phyloP scores from a whole-genome alignment of 2,797 vertebrate species.

The Pogonophryne albipinna region DNA sequence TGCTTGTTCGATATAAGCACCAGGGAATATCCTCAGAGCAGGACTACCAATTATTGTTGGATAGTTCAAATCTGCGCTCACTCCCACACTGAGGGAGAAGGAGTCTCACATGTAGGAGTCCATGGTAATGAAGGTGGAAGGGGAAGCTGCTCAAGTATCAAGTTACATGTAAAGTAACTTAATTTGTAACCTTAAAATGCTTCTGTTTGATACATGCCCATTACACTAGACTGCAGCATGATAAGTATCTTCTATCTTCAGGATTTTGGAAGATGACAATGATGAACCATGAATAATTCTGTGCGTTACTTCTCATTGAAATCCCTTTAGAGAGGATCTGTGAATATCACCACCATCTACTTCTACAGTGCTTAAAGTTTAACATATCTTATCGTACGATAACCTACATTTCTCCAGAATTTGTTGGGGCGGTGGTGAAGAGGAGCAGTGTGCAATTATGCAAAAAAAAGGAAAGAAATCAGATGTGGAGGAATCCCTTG shows the following conservation, averaged over 20 bases:
- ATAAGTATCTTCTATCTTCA: slow-evolving; percentile 41
- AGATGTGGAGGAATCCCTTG: slow-evolving; percentile 16
- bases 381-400: slow-evolving; percentile 11
- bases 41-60: slow-evolving; percentile 68
- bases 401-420: slow-evolving; percentile 24
- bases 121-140: slow-evolving; percentile 44
- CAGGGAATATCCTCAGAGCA: slow-evolving; percentile 64
- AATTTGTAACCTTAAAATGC: background rate
- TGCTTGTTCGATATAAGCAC: slow-evolving; percentile 51
- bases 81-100: slow-evolving; percentile 2
- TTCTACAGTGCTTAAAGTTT: slow-evolving; percentile 12
- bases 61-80: slow-evolving; percentile 44
- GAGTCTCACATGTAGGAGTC: slow-evolving; percentile 13
- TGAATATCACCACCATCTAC: slow-evolving; percentile 16
- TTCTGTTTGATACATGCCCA: slow-evolving; percentile 10
- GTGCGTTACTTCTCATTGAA: background rate
- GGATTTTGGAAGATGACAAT: slow-evolving; percentile 28
- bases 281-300: slow-evolving; percentile 40
- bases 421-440: background rate
- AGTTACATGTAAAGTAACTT: slow-evolving; percentile 8
- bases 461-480: slow-evolving; percentile 13
- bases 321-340: slow-evolving; percentile 8
- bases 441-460: slow-evolving; percentile 29
- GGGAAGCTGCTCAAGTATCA: slow-evolving; percentile 22
- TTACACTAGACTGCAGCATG: background rate